A percentile compares a stretch with the other conserved stretches of the same genome.
These are phyloP conservation scores for Corvus hawaiiensis DNA, from an alignment of 2,113 vertebrate species.

Conservation along the genomic window DNA sequence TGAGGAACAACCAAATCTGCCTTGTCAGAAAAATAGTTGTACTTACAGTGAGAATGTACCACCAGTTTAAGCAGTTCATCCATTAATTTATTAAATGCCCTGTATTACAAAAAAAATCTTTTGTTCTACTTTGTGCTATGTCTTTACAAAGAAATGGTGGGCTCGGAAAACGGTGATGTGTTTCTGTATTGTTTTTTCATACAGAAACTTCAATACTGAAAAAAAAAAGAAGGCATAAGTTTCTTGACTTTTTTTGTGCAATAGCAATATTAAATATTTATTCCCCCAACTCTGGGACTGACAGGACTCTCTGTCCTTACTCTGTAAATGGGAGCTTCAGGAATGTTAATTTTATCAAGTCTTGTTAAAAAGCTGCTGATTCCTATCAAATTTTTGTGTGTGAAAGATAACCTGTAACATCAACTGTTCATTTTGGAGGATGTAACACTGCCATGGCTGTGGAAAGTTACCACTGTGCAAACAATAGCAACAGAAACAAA, in stretches of 20 bases:
- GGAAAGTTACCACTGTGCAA: background rate
- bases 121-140: background rate
- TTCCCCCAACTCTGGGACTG: background rate
- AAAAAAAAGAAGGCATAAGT: background rate
- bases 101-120: background rate
- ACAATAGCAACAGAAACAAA: background rate
- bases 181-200: background rate
- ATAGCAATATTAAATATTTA: background rate
- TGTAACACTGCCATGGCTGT: background rate
- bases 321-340: background rate
- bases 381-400: background rate
- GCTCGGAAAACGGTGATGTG: background rate
- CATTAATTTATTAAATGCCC: conserved; percentile 8
- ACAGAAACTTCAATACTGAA: background rate
- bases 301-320: background rate
- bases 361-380: background rate
- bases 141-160: background rate
- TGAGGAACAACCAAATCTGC: conserved; percentile 1
- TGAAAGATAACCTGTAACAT: background rate
- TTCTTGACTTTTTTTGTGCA: background rate
- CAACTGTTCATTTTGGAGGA: background rate
- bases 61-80: background rate
- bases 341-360: background rate
- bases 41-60: background rate
- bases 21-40: background rate